Evolutionary conservation across 2,888 invertebrate genomes (phyloP), one percentile per base, ranked within the genome.

Genomic region (Ceramica pisi): DNA sequence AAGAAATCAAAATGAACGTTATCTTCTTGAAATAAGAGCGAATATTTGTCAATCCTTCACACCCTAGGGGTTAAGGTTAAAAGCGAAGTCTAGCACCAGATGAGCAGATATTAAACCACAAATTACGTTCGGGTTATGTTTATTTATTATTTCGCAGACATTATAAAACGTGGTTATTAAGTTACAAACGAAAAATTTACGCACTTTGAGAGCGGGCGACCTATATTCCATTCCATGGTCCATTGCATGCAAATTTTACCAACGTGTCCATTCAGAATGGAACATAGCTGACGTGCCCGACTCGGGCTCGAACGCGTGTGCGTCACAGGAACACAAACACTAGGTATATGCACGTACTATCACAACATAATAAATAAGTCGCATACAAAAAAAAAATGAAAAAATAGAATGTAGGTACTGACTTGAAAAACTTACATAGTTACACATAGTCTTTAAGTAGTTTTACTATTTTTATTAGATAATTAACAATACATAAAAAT

Each of bases 391-490:
- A 87, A 26, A 86, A 85, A 84, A 87, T 71, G 87, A 87, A 88
- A 87, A 82, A 67, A 71, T 82, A 89, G 73, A 89, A 90, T 84
- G 85, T n/a, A n/a, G n/a, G n/a, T 90, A 91, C 87, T 90, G 92
- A 93, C 92, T 92, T 91, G 91, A 92, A 91, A 90, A 91, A 86
- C 91, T 90, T 90, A 92, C 86, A 89, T 84, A 88, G 87, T 88
- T 85, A 86, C 80, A 86, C 80, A 86, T 91, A 92, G 92, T 92
- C 90, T 92, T 93, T 91, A 90, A 91, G 89, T 90, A 89, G 89
- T 94, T 94, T 94, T 94, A 92, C 93, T 89, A 89, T 93, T 93
- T 92, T 94, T 94, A 92, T 91, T 87, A 38, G 38, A 38, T 57
- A 88, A 89, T 86, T 72, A 72, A 67, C 67, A 80, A 77, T 87